Conservation (phyloP, 2,113 vertebrate species). For the Blennius ocellaris region DNA sequence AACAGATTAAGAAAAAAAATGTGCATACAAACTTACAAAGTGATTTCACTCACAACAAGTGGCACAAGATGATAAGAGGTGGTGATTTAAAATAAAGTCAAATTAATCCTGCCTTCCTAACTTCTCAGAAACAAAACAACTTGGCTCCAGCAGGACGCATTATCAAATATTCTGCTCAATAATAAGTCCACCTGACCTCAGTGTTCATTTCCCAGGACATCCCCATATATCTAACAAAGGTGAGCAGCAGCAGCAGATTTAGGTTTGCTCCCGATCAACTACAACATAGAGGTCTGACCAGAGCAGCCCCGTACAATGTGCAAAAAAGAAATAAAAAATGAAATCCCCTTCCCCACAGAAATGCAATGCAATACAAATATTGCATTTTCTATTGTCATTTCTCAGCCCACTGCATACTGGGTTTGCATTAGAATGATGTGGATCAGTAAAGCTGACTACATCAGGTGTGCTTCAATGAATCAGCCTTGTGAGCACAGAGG, state of each 20-base stretch:
- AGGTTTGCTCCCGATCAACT: background rate
- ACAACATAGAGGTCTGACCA: background rate
- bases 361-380: background rate
- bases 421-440: conserved; percentile 7
- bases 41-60: too few species aligned
- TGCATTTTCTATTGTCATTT: background rate
- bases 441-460: conserved; percentile 12
- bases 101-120: background rate
- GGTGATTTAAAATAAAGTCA: background rate
- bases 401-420: background rate
- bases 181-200: background rate
- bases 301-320: background rate
- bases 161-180: background rate
- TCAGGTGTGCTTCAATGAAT: conserved; percentile 6
- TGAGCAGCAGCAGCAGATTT: background rate
- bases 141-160: background rate
- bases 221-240: background rate
- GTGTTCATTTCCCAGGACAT: background rate
- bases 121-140: background rate
- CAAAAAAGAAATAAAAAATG: background rate
- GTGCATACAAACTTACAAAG: background rate
- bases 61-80: background rate
- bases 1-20: background rate
- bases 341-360: background rate
- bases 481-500: conserved; percentile 9